A percentile compares a stretch with the other conserved stretches of the same genome.
phyloP scores from a whole-genome alignment of 2,113 vertebrate genomes.

The Urocolius indicus region DNA sequence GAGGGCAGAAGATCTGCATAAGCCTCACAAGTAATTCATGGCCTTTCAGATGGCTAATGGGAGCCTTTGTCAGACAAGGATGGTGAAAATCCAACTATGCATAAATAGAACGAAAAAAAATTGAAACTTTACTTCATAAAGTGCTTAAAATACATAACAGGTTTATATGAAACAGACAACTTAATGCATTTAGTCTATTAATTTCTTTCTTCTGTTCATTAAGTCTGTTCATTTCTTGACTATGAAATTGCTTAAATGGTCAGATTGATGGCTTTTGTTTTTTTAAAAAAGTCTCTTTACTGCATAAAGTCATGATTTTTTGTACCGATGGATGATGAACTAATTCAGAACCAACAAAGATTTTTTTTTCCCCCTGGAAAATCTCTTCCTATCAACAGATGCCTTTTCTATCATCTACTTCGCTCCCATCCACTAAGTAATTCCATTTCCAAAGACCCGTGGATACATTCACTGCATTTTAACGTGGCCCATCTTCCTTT shows the following conservation, averaged over 20 bases:
- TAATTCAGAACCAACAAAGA: neutral
- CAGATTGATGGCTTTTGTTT: neutral
- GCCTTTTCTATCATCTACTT: neutral
- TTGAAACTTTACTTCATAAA: neutral
- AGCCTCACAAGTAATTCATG: neutral
- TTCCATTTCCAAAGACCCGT: neutral
- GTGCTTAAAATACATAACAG: neutral
- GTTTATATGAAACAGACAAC: neutral
- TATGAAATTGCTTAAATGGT: neutral
- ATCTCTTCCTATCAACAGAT: rapidly evolving
- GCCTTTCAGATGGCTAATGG: neutral
- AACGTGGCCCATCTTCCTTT: neutral
- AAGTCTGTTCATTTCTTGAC: neutral
- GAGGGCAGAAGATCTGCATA: neutral
- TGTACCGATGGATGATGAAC: neutral
- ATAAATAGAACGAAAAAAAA: neutral
- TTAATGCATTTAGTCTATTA: neutral
- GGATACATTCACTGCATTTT: neutral
- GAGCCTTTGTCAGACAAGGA: neutral
- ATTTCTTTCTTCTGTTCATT: neutral
- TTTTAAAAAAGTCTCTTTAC: neutral
- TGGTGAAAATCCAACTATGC: neutral
- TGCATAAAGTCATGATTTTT: neutral
- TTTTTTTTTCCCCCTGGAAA: neutral
- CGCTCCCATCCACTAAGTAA: neutral